Percentiles rank a stretch among this genome's conserved stretches.
Evolutionary conservation across 2,113 vertebrate genomes (phyloP).

Genomic region (Nerophis ophidion): DNA sequence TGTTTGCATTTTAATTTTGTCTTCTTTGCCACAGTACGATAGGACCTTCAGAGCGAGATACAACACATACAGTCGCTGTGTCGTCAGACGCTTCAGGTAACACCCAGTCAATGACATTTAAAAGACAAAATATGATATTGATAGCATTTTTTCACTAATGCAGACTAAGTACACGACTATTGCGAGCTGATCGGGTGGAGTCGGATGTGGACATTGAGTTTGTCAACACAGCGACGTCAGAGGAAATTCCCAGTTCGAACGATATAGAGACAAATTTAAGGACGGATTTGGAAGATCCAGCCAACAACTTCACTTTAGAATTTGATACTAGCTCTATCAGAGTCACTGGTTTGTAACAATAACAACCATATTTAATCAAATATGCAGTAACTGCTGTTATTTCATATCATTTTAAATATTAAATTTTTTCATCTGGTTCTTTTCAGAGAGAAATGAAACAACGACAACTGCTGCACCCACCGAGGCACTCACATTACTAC

Average conservation of each 20-base stretch:
- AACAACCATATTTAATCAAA: no score
- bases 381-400: no score
- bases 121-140: neutral
- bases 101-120: neutral
- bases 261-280: neutral
- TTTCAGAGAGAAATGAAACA: neutral
- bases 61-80: neutral
- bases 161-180: accelerated
- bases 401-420: no score
- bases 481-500: neutral
- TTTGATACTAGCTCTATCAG: accelerated
- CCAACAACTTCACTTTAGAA: conserved; percentile 4
- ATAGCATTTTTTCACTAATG: neutral
- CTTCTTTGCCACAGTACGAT: conserved; percentile 8
- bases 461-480: neutral
- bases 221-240: neutral
- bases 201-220: conserved; percentile 21
- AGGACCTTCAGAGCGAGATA: accelerated
- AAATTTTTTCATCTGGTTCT: no score
- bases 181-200: neutral
- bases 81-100: conserved; percentile 5
- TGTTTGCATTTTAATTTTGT: neutral
- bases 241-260: neutral
- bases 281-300: conserved; percentile 1
- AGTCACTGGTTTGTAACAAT: conserved; percentile 6